These are phyloP conservation scores for Pollicipes pollicipes DNA, from an alignment of 1,140 invertebrate species.

Conservation along the genomic window DNA sequence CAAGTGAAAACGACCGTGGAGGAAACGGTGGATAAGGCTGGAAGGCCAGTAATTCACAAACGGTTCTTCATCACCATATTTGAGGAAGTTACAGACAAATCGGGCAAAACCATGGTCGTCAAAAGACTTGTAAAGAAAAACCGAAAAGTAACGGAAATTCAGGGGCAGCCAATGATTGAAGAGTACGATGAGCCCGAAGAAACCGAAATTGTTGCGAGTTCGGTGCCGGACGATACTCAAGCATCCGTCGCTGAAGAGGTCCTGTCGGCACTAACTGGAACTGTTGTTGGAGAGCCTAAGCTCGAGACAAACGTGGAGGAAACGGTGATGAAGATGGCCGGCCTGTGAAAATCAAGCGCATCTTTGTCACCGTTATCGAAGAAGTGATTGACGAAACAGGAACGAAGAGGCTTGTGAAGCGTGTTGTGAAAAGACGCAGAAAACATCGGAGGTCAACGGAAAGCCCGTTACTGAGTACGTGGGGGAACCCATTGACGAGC, in stretches of 20 bases:
- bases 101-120: neutral
- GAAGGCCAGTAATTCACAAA: neutral
- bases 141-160: neutral
- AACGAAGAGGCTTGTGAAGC: neutral
- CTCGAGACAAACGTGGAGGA: neutral
- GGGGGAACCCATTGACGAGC: neutral
- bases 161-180: neutral
- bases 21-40: neutral
- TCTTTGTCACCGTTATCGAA: neutral
- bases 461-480: neutral
- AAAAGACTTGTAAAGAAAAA: neutral
- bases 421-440: neutral
- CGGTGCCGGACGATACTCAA: neutral
- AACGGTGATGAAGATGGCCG: neutral
- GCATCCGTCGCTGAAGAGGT: neutral
- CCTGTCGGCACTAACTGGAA: neutral
- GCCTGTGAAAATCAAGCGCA: neutral
- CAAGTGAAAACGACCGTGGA: neutral
- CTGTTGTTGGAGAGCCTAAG: neutral
- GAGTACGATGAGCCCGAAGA: neutral
- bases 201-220: neutral
- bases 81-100: neutral
- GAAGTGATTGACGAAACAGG: neutral
- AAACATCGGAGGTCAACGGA: neutral
- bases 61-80: neutral